These are phyloP conservation scores for Troglohyphantes excavatus DNA, from an alignment of 2,888 invertebrate species.

Conservation along the genomic window DNA sequence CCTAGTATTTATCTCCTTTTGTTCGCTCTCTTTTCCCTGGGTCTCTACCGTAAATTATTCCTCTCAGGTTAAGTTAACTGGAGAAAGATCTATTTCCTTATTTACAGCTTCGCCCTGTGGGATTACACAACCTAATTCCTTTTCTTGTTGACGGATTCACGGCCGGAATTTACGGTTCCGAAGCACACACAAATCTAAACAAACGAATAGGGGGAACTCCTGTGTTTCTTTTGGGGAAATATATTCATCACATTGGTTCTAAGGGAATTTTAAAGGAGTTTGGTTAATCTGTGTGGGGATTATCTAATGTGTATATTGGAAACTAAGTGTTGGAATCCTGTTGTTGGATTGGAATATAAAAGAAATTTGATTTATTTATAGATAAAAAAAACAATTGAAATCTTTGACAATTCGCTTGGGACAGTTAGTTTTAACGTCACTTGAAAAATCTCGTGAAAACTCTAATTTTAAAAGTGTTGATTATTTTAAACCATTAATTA, in stretches of 20 bases:
- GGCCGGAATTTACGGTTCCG: not conserved
- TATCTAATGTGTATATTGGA: no score
- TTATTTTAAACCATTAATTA: no score
- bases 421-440: no score
- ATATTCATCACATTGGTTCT: not conserved
- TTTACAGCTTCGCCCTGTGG: not conserved
- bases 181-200: not conserved
- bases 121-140: slow-evolving; percentile 1
- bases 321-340: no score
- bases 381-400: no score
- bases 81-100: not conserved
- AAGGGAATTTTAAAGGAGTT: not conserved
- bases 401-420: no score
- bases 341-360: no score
- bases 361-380: no score
- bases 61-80: slow-evolving; percentile 4
- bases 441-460: no score
- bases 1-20: slow-evolving; percentile 1
- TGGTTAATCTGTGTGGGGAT: no score
- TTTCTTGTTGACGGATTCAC: slow-evolving; percentile 5
- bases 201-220: not conserved
- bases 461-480: no score
- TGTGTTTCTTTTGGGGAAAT: not conserved
- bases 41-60: not conserved
- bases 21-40: not conserved